Percentiles rank a stretch among this genome's conserved stretches.
Conservation (phyloP, 2,797 vertebrate species). For the Melanotaenia boesemani region DNA sequence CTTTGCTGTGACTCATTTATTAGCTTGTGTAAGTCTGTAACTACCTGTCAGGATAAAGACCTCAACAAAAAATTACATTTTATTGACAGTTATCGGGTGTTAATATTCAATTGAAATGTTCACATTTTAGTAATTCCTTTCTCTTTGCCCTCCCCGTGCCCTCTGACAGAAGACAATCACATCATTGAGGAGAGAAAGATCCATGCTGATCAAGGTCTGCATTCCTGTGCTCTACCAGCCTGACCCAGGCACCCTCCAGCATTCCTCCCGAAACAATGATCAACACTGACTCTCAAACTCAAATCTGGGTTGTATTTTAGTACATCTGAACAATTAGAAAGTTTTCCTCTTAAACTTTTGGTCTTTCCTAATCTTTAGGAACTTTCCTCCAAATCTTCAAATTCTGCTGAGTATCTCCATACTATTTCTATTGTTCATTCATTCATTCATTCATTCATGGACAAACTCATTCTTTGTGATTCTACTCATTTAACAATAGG, state of each 20-base stretch:
- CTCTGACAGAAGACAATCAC: slow-evolving; percentile 47
- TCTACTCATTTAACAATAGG: slow-evolving; percentile 38
- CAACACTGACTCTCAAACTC: neutral
- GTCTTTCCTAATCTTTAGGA: neutral
- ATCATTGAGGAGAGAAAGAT: slow-evolving; percentile 50
- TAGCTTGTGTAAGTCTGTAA: neutral
- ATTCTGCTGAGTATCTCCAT: slow-evolving; percentile 9
- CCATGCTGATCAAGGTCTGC: slow-evolving; percentile 42
- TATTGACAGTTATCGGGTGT: neutral
- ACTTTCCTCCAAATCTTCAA: neutral
- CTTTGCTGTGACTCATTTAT: neutral
- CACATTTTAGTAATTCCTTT: neutral
- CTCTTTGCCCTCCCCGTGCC: neutral
- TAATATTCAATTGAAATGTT: slow-evolving; percentile 2
- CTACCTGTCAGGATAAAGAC: neutral
- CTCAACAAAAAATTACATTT: too few relatives aligned
- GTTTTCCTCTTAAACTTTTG: too few relatives aligned
- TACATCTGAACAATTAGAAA: too few relatives aligned
- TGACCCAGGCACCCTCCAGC: slow-evolving; percentile 10
- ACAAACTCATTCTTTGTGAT: slow-evolving; percentile 4
- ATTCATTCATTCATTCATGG: slow-evolving; percentile 4
- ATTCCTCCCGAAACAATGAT: slow-evolving; percentile 35
- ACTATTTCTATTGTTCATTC: slow-evolving; percentile 37
- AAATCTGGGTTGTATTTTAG: neutral
- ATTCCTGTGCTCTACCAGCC: slow-evolving; percentile 50